These are phyloP conservation scores for Mactromeris polynyma DNA, from an alignment of 2,888 invertebrate genomes.

Conservation along the genomic window DNA sequence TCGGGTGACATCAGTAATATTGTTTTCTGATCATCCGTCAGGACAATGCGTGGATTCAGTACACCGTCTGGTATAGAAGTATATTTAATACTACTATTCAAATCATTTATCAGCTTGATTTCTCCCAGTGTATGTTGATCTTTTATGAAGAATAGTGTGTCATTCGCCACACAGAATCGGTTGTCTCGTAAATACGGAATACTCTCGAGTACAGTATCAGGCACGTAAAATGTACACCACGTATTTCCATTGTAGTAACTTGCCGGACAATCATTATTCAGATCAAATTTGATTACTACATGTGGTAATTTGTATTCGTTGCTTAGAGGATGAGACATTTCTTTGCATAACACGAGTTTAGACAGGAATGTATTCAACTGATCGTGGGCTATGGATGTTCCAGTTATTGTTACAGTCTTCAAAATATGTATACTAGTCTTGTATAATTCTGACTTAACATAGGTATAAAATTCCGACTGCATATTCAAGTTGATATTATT, in stretches of 20 bases:
- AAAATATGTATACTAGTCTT: neutral
- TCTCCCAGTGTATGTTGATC: constrained; percentile 25
- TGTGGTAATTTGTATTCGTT: constrained; percentile 13
- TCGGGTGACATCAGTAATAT: constrained; percentile 21
- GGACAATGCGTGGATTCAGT: constrained; percentile 5
- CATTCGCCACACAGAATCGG: neutral
- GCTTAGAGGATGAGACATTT: neutral
- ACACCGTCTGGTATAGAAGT: constrained; percentile 19
- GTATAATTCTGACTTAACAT: neutral
- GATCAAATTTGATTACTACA: neutral
- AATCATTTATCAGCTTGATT: constrained; percentile 13
- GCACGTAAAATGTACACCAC: constrained; percentile 26
- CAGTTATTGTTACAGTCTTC: neutral
- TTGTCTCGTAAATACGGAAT: constrained; percentile 25
- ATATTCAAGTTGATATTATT: neutral
- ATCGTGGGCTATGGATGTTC: neutral
- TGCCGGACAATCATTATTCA: too few relatives aligned
- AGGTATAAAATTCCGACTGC: neutral
- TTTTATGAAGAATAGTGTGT: constrained; percentile 25
- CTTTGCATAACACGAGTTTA: neutral
- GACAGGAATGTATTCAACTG: neutral
- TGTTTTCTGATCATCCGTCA: neutral
- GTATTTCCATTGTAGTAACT: constrained; percentile 23
- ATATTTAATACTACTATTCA: neutral
- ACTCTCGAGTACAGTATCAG: constrained; percentile 1